Conservation (phyloP, 2,113 vertebrate genomes). For the Geococcyx californianus region DNA sequence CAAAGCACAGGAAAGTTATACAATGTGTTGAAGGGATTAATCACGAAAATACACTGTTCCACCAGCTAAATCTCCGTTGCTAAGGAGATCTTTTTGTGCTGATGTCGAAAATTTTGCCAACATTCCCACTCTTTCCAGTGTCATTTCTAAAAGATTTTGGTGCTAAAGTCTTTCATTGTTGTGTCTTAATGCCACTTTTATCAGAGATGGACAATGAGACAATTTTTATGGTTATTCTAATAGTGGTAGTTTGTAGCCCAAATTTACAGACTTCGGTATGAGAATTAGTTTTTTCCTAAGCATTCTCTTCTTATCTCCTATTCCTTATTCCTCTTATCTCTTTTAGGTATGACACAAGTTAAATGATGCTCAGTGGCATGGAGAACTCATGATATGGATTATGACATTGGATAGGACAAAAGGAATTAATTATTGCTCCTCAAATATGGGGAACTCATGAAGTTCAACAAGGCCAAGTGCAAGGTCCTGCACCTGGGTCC, state of each 20-base stretch:
- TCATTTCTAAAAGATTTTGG: neutral
- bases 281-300: neutral
- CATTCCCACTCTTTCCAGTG: neutral
- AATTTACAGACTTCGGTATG: neutral
- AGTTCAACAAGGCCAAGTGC: no score
- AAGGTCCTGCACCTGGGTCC: no score
- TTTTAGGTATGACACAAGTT: neutral
- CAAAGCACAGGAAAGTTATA: neutral
- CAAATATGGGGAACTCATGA: no score
- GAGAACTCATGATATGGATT: neutral
- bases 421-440: neutral
- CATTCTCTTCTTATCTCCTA: neutral
- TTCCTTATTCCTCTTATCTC: neutral
- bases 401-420: neutral
- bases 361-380: neutral
- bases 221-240: neutral
- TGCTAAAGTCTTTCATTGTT: neutral
- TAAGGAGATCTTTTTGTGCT: neutral
- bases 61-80: neutral
- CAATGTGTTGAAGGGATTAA: neutral
- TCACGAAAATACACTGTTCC: neutral
- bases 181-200: neutral
- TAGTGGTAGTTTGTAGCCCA: neutral
- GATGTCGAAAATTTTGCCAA: neutral
- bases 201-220: neutral